Evolutionary conservation across 2,797 vertebrate species (phyloP), one percentile per base, ranked within the genome.

Genomic region (Psittacula derbiana): DNA sequence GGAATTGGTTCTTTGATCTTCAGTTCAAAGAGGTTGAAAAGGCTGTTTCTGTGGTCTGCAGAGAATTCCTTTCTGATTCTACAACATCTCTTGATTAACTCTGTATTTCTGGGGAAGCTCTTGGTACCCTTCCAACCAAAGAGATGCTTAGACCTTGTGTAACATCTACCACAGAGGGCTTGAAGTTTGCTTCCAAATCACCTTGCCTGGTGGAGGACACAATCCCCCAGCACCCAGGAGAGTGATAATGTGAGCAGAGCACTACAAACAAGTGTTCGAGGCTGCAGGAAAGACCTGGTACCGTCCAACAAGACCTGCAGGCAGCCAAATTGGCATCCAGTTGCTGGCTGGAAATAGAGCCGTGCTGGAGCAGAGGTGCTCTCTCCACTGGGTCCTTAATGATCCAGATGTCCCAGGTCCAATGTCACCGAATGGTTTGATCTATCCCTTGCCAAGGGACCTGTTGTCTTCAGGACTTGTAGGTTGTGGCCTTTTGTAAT

Each of bases 21-120:
- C 80, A 93, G 86, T 95, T 96, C 95, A 95, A 96, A 96, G 95
- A 60, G 76, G 49, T 36, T 88, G 91, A 84, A 84, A 78, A 87
- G 46, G 43, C 73, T 83, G n/a, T 88, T 94, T 86, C 60, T 90
- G 73, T 15, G 12, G 71, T 58, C 88, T 79, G 55, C 71, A 85
- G 93, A 94, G 93, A 92, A 76, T 93, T 92, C 58, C 27, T 58
- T 89, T 81, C 64, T 95, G 52, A 71, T 80, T 82, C 78, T 53
- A 14, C 79, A 87, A 10, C 62, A 80, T 64, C 11, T 70, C 86
- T 64, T 84, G 21, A 73, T 86, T 85, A 84, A 86, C 47, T 90
- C 36, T 36, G 31, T 67, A 58, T 82, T 93, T 82, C 38, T 81
- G 86, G 85, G 67, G 76, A 70, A 23, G 67, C 16, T 62, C 57